Evolutionary conservation across 1,140 invertebrate genomes (phyloP).

Genomic region (Zaprionus kolodkinae): DNA sequence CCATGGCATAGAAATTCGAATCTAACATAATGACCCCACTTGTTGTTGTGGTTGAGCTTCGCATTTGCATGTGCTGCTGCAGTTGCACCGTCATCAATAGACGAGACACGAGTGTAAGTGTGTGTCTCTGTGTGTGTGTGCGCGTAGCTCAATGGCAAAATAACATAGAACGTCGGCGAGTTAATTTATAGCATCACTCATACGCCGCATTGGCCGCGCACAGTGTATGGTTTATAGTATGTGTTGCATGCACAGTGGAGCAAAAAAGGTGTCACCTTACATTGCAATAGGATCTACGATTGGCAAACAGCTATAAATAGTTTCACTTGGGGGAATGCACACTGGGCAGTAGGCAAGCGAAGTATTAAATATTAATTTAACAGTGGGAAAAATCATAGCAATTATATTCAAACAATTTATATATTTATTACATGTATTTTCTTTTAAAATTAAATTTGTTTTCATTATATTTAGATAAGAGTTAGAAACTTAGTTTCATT

Average conservation of each 20-base stretch:
- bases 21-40: conserved; percentile 62
- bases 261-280: neutral
- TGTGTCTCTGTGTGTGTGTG: neutral
- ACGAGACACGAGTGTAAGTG: neutral
- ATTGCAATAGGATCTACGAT: neutral
- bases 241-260: conserved; percentile 14
- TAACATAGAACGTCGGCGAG: conserved; percentile 23
- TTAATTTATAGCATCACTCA: conserved; percentile 66
- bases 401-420: too few relatives aligned
- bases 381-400: too few relatives aligned
- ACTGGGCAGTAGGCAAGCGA: neutral
- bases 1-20: conserved; percentile 74
- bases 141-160: conserved; percentile 30
- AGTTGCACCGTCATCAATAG: conserved; percentile 17
- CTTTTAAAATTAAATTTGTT: too few relatives aligned
- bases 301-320: neutral
- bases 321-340: neutral
- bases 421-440: too few relatives aligned
- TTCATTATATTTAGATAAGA: too few relatives aligned
- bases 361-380: neutral
- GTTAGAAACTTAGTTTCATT: too few relatives aligned
- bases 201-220: conserved; percentile 37
- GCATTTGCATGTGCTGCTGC: conserved; percentile 28
- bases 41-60: conserved; percentile 16
- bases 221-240: neutral